phyloP scores from a whole-genome alignment of 2,113 vertebrate genomes.

The Oreochromis spilurus region DNA sequence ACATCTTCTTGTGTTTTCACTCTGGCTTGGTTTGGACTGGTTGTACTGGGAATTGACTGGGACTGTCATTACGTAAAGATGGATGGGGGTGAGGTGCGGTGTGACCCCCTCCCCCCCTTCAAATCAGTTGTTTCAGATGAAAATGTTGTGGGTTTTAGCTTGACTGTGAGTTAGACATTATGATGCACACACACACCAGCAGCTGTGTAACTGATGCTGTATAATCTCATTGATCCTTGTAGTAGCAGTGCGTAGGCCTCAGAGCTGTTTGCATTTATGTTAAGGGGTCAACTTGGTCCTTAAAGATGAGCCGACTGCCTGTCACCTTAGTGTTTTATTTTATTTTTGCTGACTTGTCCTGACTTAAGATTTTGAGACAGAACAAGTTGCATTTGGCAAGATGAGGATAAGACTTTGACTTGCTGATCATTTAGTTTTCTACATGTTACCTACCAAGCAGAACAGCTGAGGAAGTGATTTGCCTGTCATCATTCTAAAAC shows the following conservation, averaged over 20 bases:
- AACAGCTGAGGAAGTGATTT: not conserved
- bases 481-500: not conserved
- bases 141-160: conserved; percentile 9
- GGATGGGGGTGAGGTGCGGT: not conserved
- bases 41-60: conserved; percentile 20
- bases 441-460: not conserved
- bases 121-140: not conserved
- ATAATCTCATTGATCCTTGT: conserved; percentile 10
- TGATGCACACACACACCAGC: not conserved
- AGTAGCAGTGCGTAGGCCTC: not conserved
- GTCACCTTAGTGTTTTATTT: not conserved
- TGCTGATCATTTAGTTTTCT: not conserved
- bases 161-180: not conserved
- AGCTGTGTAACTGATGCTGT: conserved; percentile 21
- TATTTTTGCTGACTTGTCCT: not conserved
- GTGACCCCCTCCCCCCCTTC: not conserved
- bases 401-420: not conserved
- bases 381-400: not conserved
- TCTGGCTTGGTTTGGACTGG: conserved; percentile 14
- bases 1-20: not conserved
- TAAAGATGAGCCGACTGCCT: not conserved
- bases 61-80: conserved; percentile 8
- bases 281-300: not conserved
- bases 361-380: not conserved
- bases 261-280: not conserved